phyloP scores from a whole-genome alignment of 2,888 invertebrate genomes.

The Sturmia bella region DNA sequence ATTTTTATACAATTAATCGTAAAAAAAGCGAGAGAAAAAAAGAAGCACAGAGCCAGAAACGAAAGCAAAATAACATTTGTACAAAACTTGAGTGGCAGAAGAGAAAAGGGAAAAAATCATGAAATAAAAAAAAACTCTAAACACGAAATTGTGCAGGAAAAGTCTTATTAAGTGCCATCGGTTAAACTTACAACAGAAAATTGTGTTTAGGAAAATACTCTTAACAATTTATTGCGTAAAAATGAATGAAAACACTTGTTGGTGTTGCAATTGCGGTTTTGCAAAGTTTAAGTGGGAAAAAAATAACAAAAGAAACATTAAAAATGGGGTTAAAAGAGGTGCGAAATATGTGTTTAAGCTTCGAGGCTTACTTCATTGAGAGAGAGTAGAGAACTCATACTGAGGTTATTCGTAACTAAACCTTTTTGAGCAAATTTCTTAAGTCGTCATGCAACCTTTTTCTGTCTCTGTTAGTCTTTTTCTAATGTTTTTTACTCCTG shows the following conservation, averaged over 20 bases:
- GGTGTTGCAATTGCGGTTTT: slow-evolving; percentile 44
- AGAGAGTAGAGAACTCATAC: too few relatives aligned
- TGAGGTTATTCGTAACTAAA: too few relatives aligned
- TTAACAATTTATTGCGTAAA: slow-evolving; percentile 38
- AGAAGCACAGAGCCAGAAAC: background rate
- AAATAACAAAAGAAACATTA: too few relatives aligned
- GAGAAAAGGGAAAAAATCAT: background rate
- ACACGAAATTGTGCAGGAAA: slow-evolving; percentile 40
- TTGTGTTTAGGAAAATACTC: slow-evolving; percentile 23
- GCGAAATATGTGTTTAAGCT: too few relatives aligned
- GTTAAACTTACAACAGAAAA: slow-evolving; percentile 35
- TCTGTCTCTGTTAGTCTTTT: too few relatives aligned
- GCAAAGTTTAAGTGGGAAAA: background rate
- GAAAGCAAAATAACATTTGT: background rate
- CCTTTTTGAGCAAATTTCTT: too few relatives aligned
- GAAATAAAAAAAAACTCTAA: slow-evolving; percentile 9
- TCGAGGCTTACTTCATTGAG: too few relatives aligned
- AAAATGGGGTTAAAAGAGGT: too few relatives aligned
- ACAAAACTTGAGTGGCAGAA: background rate
- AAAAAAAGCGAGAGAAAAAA: slow-evolving; percentile 14
- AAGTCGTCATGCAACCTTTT: too few relatives aligned
- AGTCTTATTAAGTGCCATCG: slow-evolving; percentile 52
- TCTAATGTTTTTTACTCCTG: too few relatives aligned
- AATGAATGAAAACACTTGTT: slow-evolving; percentile 32
- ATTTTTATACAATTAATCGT: slow-evolving; percentile 40